Conservation (phyloP, 2,113 vertebrate species). For the Vidua macroura region DNA sequence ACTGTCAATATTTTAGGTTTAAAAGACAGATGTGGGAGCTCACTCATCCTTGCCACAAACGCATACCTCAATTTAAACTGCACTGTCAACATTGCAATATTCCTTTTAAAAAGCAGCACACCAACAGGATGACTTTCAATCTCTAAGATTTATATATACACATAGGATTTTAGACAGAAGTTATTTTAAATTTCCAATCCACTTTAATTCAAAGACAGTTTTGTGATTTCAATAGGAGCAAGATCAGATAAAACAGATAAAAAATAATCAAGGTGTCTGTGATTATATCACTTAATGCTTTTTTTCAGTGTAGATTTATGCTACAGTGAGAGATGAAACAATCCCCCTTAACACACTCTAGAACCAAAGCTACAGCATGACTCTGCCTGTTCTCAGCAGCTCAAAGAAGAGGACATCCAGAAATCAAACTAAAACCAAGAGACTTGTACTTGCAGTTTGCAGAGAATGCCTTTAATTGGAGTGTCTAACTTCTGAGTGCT, state of each 20-base stretch:
- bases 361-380: background rate
- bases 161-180: background rate
- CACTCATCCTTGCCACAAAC: slow-evolving; percentile 3
- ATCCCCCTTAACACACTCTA: background rate
- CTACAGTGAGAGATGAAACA: background rate
- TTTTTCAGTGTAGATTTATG: background rate
- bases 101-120: background rate
- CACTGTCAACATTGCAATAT: background rate
- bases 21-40: slow-evolving; percentile 16
- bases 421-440: background rate
- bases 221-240: background rate
- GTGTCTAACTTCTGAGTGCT: background rate
- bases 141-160: background rate
- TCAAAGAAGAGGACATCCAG: background rate
- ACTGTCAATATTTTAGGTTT: slow-evolving; percentile 48
- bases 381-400: background rate
- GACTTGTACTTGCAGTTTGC: background rate
- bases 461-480: background rate
- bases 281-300: background rate
- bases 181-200: background rate
- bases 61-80: background rate
- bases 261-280: background rate
- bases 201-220: background rate
- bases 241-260: background rate
- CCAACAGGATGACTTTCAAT: background rate